phyloP scores from a whole-genome alignment of 2,797 vertebrate species.

The Hoplostethus atlanticus region DNA sequence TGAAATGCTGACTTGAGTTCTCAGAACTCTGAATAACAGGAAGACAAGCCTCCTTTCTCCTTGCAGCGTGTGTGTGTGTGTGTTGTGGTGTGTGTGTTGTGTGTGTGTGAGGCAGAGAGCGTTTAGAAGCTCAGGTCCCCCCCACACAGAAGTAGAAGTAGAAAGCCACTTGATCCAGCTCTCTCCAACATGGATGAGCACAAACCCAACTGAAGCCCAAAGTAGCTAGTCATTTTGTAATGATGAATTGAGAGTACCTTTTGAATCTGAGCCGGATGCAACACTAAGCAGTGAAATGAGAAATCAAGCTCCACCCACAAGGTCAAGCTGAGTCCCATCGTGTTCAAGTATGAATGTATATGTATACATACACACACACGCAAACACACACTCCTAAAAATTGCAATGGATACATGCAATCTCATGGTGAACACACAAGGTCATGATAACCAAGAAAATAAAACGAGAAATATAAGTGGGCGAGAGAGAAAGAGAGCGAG shows the following conservation, averaged over 20 bases:
- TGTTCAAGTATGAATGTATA: not conserved
- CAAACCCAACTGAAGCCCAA: too few relatives aligned
- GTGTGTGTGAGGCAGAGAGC: conserved; percentile 12
- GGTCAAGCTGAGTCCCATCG: too few relatives aligned
- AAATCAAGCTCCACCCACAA: too few relatives aligned
- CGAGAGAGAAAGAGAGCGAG: too few relatives aligned
- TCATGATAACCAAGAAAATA: too few relatives aligned
- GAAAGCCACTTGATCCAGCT: not conserved
- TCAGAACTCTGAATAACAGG: conserved; percentile 84
- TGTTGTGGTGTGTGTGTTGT: conserved; percentile 10
- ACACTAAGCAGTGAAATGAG: too few relatives aligned
- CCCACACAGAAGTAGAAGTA: not conserved
- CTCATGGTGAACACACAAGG: too few relatives aligned
- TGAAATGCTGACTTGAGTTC: conserved; percentile 84
- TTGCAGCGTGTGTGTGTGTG: conserved; percentile 27
- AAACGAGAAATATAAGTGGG: too few relatives aligned
- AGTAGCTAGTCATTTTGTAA: too few relatives aligned
- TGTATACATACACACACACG: not conserved
- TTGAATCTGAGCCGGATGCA: too few relatives aligned
- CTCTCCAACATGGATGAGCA: not conserved
- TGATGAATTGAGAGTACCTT: too few relatives aligned
- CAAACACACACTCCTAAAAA: not conserved
- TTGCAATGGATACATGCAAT: too few relatives aligned
- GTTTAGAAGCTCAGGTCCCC: not conserved
- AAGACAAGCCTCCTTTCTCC: conserved; percentile 73